phyloP scores from a whole-genome alignment of 2,888 invertebrate genomes.

The Psylliodes chrysocephalus region DNA sequence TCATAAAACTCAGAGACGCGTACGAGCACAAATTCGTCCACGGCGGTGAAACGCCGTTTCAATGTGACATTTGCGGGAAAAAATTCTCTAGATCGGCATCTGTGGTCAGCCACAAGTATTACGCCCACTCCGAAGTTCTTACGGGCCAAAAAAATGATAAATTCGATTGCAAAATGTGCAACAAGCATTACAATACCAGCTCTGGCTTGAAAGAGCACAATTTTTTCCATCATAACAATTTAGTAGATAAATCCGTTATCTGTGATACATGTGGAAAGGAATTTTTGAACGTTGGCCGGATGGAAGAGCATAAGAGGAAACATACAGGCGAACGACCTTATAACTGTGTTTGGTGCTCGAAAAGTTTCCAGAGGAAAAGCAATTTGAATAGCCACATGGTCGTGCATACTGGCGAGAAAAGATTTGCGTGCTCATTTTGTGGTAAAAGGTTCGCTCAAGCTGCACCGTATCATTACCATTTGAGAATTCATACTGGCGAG shows the following conservation, averaged over 20 bases:
- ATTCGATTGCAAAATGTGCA: constrained; percentile 60
- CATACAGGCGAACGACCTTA: constrained; percentile 53
- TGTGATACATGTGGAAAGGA: constrained; percentile 70
- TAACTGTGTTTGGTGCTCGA: constrained; percentile 41
- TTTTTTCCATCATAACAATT: constrained; percentile 49
- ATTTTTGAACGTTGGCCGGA: constrained; percentile 50
- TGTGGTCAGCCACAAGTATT: constrained; percentile 65
- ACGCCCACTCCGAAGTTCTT: constrained; percentile 66
- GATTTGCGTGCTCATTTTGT: constrained; percentile 47
- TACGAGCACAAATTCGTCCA: constrained; percentile 61
- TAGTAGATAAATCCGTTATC: constrained; percentile 61
- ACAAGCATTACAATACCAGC: constrained; percentile 59
- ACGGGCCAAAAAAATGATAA: constrained; percentile 57
- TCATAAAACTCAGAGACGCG: constrained; percentile 44
- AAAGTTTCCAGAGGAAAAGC: constrained; percentile 38
- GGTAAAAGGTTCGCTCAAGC: constrained; percentile 38
- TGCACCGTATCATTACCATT: constrained; percentile 44
- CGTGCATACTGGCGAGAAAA: constrained; percentile 50
- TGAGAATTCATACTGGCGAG: constrained; percentile 46
- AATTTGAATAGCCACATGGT: constrained; percentile 46
- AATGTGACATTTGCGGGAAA: constrained; percentile 60
- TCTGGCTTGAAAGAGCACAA: constrained; percentile 57
- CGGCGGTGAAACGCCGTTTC: constrained; percentile 63
- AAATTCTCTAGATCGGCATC: constrained; percentile 67
- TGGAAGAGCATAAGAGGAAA: constrained; percentile 47